Conservation (phyloP, 2,797 vertebrate species). For the Coracias cyanogaster region DNA sequence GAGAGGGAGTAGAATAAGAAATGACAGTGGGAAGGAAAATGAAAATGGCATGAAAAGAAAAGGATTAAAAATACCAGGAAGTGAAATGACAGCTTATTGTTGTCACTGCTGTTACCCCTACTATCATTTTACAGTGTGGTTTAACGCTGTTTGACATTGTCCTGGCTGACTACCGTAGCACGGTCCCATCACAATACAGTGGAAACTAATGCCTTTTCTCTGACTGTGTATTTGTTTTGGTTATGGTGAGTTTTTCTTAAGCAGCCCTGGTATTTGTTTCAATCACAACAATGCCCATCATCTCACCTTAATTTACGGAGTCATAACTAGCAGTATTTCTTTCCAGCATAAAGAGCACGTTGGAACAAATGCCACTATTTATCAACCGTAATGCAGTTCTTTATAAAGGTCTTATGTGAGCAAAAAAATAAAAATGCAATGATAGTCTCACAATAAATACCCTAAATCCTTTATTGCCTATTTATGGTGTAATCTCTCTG, state of each 20-base stretch:
- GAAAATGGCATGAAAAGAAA: neutral
- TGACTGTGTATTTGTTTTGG: neutral
- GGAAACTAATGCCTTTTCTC: slow-evolving; percentile 18
- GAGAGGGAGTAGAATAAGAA: neutral
- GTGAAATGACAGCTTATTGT: slow-evolving; percentile 45
- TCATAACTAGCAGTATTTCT: slow-evolving; percentile 70
- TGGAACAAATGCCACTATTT: slow-evolving; percentile 73
- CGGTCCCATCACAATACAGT: neutral
- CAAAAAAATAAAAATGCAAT: slow-evolving; percentile 74
- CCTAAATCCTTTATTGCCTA: slow-evolving; percentile 71
- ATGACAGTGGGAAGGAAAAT: neutral
- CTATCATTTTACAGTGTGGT: slow-evolving; percentile 38
- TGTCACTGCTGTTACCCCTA: slow-evolving; percentile 42
- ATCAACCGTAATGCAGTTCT: slow-evolving; percentile 71
- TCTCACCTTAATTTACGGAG: slow-evolving; percentile 74
- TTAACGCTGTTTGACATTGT: slow-evolving; percentile 30
- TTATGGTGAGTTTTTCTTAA: slow-evolving; percentile 23
- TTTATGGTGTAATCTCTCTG: slow-evolving; percentile 66
- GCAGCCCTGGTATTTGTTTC: slow-evolving; percentile 61
- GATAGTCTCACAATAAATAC: slow-evolving; percentile 74
- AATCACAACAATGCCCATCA: slow-evolving; percentile 55
- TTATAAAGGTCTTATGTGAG: slow-evolving; percentile 71
- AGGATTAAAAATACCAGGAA: slow-evolving; percentile 36
- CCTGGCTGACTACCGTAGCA: slow-evolving; percentile 23
- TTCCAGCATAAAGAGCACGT: slow-evolving; percentile 60